Conservation (phyloP, 2,113 vertebrate genomes). For the Aegithalos caudatus region DNA sequence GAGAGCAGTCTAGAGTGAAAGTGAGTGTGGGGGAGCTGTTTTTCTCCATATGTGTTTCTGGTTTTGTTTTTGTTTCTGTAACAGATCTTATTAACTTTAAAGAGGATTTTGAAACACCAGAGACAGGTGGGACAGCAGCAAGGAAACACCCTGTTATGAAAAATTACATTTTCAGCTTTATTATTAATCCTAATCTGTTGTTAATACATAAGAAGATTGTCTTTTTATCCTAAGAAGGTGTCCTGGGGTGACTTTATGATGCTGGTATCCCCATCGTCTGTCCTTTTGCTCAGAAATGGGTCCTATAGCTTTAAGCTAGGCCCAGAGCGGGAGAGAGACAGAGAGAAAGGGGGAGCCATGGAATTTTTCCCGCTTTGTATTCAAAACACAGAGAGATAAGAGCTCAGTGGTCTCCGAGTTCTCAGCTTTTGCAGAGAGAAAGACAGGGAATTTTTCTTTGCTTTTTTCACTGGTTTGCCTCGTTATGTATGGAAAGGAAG, state of each 20-base stretch:
- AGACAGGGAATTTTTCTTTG: background rate
- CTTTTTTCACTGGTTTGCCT: background rate
- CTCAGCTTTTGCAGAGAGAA: background rate
- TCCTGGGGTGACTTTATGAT: background rate
- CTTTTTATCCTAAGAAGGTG: background rate
- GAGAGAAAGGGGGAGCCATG: background rate
- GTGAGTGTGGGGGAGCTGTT: background rate
- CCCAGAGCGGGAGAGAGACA: background rate
- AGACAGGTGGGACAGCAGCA: background rate
- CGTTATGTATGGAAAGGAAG: fast-evolving
- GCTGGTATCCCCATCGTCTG: background rate
- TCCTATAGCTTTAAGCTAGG: background rate
- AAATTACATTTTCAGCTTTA: background rate
- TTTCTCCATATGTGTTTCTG: background rate
- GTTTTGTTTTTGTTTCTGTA: background rate
- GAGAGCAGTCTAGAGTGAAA: background rate
- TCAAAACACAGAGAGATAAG: background rate
- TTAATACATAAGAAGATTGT: background rate
- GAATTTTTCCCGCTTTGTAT: background rate
- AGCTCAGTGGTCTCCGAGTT: background rate
- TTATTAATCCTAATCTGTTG: background rate
- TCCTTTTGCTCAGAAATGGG: background rate
- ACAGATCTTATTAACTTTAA: background rate
- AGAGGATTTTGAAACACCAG: background rate
- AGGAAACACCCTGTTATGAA: background rate